These are phyloP conservation scores for Otus scops DNA, from an alignment of 2,797 vertebrate species.

Conservation along the genomic window DNA sequence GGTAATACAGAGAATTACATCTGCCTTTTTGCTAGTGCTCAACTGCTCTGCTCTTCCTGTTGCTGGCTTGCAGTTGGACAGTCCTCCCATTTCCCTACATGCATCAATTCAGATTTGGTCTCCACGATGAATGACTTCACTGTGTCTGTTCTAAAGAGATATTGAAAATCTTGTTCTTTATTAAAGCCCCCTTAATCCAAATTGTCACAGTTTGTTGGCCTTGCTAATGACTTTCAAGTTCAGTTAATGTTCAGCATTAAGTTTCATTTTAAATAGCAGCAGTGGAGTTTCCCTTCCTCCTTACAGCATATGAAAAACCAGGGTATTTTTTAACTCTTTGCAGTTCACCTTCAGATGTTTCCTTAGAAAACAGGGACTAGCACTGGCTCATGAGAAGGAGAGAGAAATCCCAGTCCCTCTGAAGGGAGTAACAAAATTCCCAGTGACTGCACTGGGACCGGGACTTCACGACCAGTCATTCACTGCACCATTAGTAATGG, in stretches of 20 bases:
- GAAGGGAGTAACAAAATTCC: neutral
- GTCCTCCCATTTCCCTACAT: neutral
- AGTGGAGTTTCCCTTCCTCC: neutral
- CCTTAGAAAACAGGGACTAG: neutral
- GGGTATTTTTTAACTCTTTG: neutral
- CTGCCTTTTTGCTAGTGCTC: neutral
- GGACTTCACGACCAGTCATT: neutral
- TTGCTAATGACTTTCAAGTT: slow-evolving; percentile 47
- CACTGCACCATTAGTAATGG: neutral
- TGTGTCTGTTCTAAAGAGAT: slow-evolving; percentile 37
- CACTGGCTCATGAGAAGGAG: neutral
- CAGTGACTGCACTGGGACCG: neutral
- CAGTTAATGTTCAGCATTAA: neutral
- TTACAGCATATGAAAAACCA: neutral
- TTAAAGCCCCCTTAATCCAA: slow-evolving; percentile 26
- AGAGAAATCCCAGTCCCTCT: neutral
- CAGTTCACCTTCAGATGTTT: neutral
- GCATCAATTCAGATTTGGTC: neutral
- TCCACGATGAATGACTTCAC: neutral
- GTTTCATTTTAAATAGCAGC: neutral
- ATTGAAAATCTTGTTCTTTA: slow-evolving; percentile 25
- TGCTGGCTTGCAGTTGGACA: neutral
- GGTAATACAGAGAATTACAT: neutral
- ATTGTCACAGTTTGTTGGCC: slow-evolving; percentile 28
- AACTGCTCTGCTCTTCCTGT: neutral